phyloP scores from a whole-genome alignment of 2,797 vertebrate genomes.

The Anabas testudineus region DNA sequence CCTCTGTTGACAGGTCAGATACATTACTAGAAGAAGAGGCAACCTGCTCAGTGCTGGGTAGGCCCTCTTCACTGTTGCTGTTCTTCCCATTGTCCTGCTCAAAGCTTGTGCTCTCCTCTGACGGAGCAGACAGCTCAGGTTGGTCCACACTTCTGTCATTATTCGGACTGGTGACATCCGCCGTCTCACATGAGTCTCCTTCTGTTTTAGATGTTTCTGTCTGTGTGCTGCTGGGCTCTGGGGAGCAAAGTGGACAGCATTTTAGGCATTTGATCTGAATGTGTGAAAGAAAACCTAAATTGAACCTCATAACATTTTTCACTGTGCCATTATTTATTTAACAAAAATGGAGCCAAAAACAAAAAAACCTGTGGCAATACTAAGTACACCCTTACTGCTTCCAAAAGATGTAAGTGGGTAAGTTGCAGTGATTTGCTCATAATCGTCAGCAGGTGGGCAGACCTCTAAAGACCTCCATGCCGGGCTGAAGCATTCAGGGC shows the following conservation, averaged over 20 bases:
- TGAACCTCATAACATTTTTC: too few species aligned
- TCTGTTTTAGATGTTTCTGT: slow-evolving; percentile 77
- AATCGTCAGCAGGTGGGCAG: too few species aligned
- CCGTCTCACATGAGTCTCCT: slow-evolving; percentile 79
- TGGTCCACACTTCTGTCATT: slow-evolving; percentile 81
- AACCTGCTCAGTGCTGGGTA: slow-evolving; percentile 75
- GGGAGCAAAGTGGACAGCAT: slow-evolving; percentile 17
- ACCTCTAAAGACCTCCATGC: too few species aligned
- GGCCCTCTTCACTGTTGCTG: slow-evolving; percentile 72
- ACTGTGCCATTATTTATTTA: too few species aligned
- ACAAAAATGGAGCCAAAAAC: too few species aligned
- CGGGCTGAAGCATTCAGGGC: too few species aligned
- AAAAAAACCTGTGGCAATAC: too few species aligned
- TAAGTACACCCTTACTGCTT: too few species aligned
- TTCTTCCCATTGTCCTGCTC: slow-evolving; percentile 76
- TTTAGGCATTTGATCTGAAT: too few species aligned
- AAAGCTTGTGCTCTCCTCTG: slow-evolving; percentile 76
- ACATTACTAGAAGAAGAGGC: slow-evolving; percentile 81
- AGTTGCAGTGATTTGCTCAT: too few species aligned
- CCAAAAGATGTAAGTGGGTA: too few species aligned
- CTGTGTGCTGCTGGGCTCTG: slow-evolving; percentile 86
- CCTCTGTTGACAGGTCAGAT: slow-evolving; percentile 85
- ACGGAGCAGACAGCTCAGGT: slow-evolving; percentile 74
- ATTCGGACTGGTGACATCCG: slow-evolving; percentile 77
- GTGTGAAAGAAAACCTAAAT: too few species aligned